These are phyloP conservation scores for Enteromius radiatus DNA, from an alignment of 2,797 vertebrate species.

Conservation along the genomic window DNA sequence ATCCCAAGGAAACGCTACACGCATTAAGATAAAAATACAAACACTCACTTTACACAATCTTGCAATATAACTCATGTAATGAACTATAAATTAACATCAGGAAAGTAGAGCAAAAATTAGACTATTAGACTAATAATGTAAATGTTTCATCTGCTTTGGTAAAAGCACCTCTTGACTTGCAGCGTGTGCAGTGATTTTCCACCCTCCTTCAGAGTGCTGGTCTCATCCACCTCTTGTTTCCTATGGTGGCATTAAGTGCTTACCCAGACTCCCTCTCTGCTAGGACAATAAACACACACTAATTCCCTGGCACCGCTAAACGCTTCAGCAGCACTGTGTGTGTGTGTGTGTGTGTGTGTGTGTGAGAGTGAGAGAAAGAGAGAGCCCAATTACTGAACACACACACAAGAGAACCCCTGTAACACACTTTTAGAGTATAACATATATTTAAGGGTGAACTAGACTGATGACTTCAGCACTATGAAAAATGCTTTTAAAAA, in stretches of 20 bases:
- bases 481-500: not conserved
- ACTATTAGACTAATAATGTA: constrained; percentile 1
- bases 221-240: constrained; percentile 61
- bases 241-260: constrained; percentile 61
- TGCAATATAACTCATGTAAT: not conserved
- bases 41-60: not conserved
- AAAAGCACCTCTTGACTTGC: constrained; percentile 30
- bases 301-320: constrained; percentile 63
- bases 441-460: not conserved
- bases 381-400: constrained; percentile 35
- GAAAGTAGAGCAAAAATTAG: not conserved
- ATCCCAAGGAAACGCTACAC: not conserved
- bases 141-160: constrained; percentile 2
- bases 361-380: not conserved
- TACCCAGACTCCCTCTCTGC: constrained; percentile 55
- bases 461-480: not conserved
- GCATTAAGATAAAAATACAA: not conserved
- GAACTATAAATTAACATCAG: not conserved
- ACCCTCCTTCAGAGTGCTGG: constrained; percentile 26
- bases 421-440: constrained; percentile 13
- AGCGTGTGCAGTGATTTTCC: constrained; percentile 11
- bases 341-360: constrained; percentile 35
- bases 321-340: constrained; percentile 50
- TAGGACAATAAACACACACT: constrained; percentile 64
- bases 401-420: constrained; percentile 1